A percentile compares a stretch with the other conserved stretches of the same genome.
These are phyloP conservation scores for Bombus soroeensis DNA, from an alignment of 1,140 invertebrate species.

Conservation along the genomic window DNA sequence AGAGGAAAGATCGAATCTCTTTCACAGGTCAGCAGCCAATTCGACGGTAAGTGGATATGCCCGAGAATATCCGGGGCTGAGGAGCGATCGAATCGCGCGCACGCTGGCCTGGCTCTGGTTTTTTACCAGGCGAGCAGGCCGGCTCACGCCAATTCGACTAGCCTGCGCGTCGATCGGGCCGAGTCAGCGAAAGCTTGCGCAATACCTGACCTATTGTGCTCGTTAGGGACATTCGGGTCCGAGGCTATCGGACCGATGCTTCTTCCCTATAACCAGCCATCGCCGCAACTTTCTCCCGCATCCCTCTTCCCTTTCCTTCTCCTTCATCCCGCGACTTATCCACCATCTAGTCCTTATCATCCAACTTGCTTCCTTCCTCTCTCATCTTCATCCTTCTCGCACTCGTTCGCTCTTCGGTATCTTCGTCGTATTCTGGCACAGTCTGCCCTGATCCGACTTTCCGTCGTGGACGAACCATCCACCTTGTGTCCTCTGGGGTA, in stretches of 20 bases:
- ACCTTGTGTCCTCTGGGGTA: constrained; percentile 44
- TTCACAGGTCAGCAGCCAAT: constrained; percentile 56
- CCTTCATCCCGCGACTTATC: constrained; percentile 29
- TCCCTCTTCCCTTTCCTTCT: too few species aligned
- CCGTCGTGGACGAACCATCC: too few species aligned
- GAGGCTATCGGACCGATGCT: constrained; percentile 56
- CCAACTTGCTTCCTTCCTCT: constrained; percentile 14
- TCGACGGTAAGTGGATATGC: constrained; percentile 52
- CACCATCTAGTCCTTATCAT: constrained; percentile 60
- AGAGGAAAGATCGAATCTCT: constrained; percentile 48
- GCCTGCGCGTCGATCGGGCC: constrained; percentile 36
- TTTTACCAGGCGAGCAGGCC: constrained; percentile 17
- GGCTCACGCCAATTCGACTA: constrained; percentile 50
- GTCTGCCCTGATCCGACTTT: not conserved
- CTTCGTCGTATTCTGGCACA: not conserved
- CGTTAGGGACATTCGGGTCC: constrained; percentile 69
- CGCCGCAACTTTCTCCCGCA: not conserved
- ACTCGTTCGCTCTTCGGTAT: not conserved
- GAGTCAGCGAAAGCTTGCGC: constrained; percentile 71
- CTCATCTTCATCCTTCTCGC: not conserved
- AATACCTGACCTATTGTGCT: constrained; percentile 73
- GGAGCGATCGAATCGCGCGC: constrained; percentile 45
- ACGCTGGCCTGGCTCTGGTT: constrained; percentile 11
- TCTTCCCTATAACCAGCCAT: constrained; percentile 2
- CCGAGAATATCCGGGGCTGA: constrained; percentile 34